Evolutionary conservation across 2,888 invertebrate species (phyloP), one percentile per base, ranked within the genome.

Genomic region (Lypha dubia): DNA sequence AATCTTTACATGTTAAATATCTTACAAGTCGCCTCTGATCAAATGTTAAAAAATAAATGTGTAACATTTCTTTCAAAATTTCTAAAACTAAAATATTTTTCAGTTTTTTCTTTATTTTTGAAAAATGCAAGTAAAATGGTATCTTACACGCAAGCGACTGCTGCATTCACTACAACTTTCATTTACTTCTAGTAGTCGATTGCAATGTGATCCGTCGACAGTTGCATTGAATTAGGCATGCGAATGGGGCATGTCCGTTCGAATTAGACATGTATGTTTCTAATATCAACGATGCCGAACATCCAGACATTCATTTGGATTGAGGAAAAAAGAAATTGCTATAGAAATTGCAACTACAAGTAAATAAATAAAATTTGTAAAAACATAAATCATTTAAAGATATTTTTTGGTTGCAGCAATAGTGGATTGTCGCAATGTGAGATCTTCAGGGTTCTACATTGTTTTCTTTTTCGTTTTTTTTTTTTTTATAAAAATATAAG

Each of bases 251-350:
- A 32, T 44, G 65, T 46, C 6, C 13, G 65, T 6, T 58, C 56
- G 20, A 63, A 81, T 22, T 22, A 44, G 32, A 44, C 56, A 65
- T 65, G 38, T 60, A 41, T 76, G 60, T 71, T 56, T 60, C 41
- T 71, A 67, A 76, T 60, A 58, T 53, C 56, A 65, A 28, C 58
- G 41, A 65, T 76, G 76, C 51, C 53, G 65, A 60, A 77, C 77
- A 73, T 32, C 20, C 11, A 51, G 76, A 63, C 76, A 65, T 70
- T 65, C 28, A 65, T 28, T 56, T 28, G 8, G 73, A 41, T 67
- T 82, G 51, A 60, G 20, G 41, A 32, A 13, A 71, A 32, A 58
- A n/a, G n/a, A 65, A 24, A 44, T 74, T 28, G 41, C 17, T 28
- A 44, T 20, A 28, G 28, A 22, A 46, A 41, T 32, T 13, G 13